Evolutionary conservation across 2,888 invertebrate genomes (phyloP).

Genomic region (Dimorphilus gyrociliatus): DNA sequence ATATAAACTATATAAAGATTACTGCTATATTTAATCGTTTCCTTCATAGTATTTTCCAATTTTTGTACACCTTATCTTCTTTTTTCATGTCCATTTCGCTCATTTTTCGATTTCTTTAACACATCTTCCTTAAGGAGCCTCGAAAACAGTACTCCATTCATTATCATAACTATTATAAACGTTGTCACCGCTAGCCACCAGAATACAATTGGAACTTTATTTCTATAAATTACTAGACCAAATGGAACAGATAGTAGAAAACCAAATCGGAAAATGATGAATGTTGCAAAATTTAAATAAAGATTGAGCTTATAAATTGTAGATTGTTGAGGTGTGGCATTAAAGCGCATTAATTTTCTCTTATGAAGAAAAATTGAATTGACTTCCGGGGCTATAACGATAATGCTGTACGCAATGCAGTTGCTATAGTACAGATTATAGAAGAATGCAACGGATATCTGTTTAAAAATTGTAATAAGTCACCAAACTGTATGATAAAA

Average conservation of each 20-base stretch:
- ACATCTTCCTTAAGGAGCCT: constrained; percentile 29
- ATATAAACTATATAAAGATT: too few relatives aligned
- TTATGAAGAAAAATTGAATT: constrained; percentile 35
- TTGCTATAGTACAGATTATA: constrained; percentile 22
- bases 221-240: constrained; percentile 16
- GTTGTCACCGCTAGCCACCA: constrained; percentile 13
- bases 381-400: constrained; percentile 30
- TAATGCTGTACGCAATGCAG: constrained; percentile 26
- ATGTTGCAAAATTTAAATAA: constrained; percentile 24
- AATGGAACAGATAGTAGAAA: constrained; percentile 15
- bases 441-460: constrained; percentile 30
- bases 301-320: too few relatives aligned
- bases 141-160: constrained; percentile 29
- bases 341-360: constrained; percentile 33
- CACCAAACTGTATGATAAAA: not conserved
- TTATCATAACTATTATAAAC: constrained; percentile 18
- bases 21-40: too few relatives aligned
- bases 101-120: too few relatives aligned
- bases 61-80: too few relatives aligned
- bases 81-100: too few relatives aligned
- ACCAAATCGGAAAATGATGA: constrained; percentile 22
- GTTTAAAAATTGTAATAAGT: constrained; percentile 7
- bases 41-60: too few relatives aligned
- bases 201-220: constrained; percentile 17
- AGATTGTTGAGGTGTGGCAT: too few relatives aligned